phyloP scores from a whole-genome alignment of 2,888 invertebrate genomes.

The Kryphioiulus occultus region DNA sequence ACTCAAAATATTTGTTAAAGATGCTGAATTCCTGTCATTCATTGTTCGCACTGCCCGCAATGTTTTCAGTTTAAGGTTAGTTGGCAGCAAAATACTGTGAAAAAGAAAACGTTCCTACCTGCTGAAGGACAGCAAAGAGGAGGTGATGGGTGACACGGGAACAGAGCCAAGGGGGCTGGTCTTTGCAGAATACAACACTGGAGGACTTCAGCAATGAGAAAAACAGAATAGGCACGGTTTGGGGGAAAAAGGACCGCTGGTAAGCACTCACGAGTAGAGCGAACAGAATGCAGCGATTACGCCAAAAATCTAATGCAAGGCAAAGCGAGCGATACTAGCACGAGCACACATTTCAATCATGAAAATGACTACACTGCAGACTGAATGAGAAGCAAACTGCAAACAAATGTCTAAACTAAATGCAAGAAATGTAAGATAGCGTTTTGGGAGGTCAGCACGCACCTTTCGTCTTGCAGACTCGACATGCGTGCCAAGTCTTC shows the following conservation, averaged over 20 bases:
- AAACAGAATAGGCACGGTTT: conserved; percentile 46
- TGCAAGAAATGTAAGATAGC: too few relatives aligned
- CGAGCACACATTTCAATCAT: conserved; percentile 43
- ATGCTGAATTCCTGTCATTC: conserved; percentile 34
- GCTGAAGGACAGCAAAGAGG: conserved; percentile 68
- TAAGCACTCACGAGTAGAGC: conserved; percentile 52
- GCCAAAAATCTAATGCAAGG: background rate
- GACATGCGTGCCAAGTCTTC: conserved; percentile 58
- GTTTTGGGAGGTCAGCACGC: conserved; percentile 54
- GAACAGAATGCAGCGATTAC: conserved; percentile 45
- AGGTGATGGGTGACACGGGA: conserved; percentile 70
- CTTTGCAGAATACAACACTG: conserved; percentile 56
- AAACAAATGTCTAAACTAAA: background rate
- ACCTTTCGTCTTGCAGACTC: conserved; percentile 66
- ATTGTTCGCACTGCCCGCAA: background rate
- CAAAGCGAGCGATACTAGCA: background rate
- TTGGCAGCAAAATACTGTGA: conserved; percentile 42
- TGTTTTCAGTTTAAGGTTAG: conserved; percentile 55
- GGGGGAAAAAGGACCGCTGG: conserved; percentile 54
- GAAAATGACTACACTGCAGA: conserved; percentile 47
- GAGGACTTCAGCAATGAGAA: conserved; percentile 52
- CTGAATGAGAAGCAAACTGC: conserved; percentile 45
- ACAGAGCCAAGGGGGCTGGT: conserved; percentile 58
- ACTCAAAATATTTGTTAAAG: conserved; percentile 41
- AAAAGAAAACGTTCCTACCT: conserved; percentile 64